phyloP scores from a whole-genome alignment of 2,113 vertebrate genomes.

The Cynocephalus volans region DNA sequence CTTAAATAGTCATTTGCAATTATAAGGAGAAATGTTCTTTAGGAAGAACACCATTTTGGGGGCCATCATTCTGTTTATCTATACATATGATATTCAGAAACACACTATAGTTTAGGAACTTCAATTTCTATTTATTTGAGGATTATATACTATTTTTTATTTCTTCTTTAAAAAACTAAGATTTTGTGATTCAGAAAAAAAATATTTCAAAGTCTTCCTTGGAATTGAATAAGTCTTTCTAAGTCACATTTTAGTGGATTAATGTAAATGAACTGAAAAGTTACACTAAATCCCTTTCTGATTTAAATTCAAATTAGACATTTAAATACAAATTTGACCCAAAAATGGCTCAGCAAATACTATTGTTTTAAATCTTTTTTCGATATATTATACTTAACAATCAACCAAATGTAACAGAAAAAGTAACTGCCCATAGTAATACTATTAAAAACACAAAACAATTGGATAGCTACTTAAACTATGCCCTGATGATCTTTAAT shows the following conservation, averaged over 20 bases:
- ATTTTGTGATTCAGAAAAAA: neutral
- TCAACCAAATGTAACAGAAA: constrained; percentile 1
- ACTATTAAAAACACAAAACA: constrained; percentile 18
- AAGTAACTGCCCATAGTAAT: neutral
- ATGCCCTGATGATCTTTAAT: neutral
- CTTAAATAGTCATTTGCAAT: constrained; percentile 8
- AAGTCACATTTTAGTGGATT: constrained; percentile 38
- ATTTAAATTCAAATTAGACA: constrained; percentile 59
- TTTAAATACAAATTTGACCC: neutral
- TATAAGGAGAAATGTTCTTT: constrained; percentile 24
- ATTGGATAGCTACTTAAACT: constrained; percentile 38
- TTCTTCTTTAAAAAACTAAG: constrained; percentile 5
- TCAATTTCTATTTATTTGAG: neutral
- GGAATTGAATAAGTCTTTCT: neutral
- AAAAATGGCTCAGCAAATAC: neutral
- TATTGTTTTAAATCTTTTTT: constrained; percentile 39
- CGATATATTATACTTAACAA: constrained; percentile 39
- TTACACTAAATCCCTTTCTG: neutral
- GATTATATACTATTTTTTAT: neutral
- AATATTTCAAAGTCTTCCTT: neutral
- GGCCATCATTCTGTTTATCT: neutral
- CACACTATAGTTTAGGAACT: neutral
- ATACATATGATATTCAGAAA: neutral
- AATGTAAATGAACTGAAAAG: constrained; percentile 57
- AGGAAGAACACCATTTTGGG: neutral